Evolutionary conservation across 2,888 invertebrate genomes (phyloP), one percentile per base, ranked within the genome.

Genomic region (Thereva nobilitata): DNA sequence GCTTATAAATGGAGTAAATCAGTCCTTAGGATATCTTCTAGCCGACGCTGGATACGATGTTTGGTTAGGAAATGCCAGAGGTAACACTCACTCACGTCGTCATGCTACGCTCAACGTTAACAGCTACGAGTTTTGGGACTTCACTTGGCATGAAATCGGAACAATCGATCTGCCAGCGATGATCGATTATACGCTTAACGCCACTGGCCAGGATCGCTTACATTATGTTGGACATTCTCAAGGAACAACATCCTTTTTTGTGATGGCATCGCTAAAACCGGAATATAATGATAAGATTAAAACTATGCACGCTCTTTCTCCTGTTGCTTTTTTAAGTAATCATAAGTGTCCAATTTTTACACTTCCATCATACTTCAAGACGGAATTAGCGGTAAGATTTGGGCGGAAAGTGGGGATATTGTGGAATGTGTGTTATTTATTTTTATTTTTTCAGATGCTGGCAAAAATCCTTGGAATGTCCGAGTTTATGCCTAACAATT

Each of bases 151-250:
- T 72, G 88, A 92, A 76, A 87, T 89, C 84, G 90, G 88, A 0
- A 70, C 83, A 23, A 84, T 86, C 70, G 96, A 96, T 78, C 75
- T 95, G 42, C 93, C 95, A 1, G 85, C 90, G 0, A 89, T 89
- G 83, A 88, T 97, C 53, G 90, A 95, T 76, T 87, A 88, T 74
- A 83, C 88, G n/a, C 78, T 89, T 1, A 73, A 76, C 0, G 59
- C 72, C 2, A 89, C 92, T 0, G 84, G 84, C 0, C 82, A 84
- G 37, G 71, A 83, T 1, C 81, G 86, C 57, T 74, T 95, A 0
- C 88, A 89, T 73, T 93, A 93, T 76, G 80, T 91, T 1, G 95
- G 93, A 0, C 92, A 93, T 76, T 94, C 93, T 0, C 88, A 88
- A 49, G 89, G 88, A 9, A 82, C 83, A 1, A 84, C 84, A 0